phyloP scores from a whole-genome alignment of 2,797 vertebrate genomes.

The Rachycentron canadum region DNA sequence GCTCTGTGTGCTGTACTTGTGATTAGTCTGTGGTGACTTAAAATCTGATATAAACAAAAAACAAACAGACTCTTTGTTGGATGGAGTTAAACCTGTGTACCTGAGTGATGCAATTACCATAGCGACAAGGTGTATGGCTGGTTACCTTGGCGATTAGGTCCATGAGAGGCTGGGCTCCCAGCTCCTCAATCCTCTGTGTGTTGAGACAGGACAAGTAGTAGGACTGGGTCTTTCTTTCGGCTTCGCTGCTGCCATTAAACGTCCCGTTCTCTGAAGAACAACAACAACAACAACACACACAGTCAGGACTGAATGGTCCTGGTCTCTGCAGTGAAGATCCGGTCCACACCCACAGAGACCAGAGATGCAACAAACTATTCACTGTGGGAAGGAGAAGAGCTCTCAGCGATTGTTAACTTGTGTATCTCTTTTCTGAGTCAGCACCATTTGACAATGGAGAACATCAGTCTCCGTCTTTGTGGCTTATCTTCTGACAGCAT shows the following conservation, averaged over 20 bases:
- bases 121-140: neutral
- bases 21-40: no score
- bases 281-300: neutral
- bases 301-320: neutral
- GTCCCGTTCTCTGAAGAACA: slow-evolving; percentile 89
- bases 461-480: no score
- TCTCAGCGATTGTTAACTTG: no score
- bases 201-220: slow-evolving; percentile 97
- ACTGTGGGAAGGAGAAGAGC: no score
- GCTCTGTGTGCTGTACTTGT: no score
- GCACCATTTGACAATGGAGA: no score
- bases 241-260: slow-evolving; percentile 97
- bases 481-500: no score
- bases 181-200: slow-evolving; percentile 92
- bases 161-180: slow-evolving; percentile 92
- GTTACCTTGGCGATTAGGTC: slow-evolving; percentile 94
- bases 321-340: no score
- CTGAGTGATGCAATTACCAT: slow-evolving; percentile 3
- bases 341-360: no score
- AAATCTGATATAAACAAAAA: neutral
- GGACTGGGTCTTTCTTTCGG: slow-evolving; percentile 93
- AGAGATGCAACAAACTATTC: no score
- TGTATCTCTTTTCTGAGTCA: no score
- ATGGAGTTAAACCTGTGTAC: no score
- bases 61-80: neutral